Evolutionary conservation across 2,888 invertebrate genomes (phyloP), one percentile per base, ranked within the genome.

Genomic region (Drosophila fungiperda): DNA sequence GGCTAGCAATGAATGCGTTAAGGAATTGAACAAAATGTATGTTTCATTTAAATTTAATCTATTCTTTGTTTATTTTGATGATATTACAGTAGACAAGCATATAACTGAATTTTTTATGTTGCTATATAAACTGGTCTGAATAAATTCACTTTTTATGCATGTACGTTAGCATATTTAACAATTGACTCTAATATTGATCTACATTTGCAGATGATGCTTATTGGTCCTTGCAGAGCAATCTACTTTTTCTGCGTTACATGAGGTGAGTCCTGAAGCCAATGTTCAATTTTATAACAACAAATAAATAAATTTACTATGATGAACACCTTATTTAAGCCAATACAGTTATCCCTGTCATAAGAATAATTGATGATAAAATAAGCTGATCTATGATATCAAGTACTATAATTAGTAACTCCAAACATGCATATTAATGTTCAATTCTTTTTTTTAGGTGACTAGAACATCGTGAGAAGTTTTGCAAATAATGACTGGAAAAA

Each of bases 271-370:
- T 26, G 2, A 33, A 55, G 11, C 9, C 8, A 9, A 1, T 15
- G 29, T 0, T 17, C 1, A 3, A 4, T 6, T 42, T 20, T 17
- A 23, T 29, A 20, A 2, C 5, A 20, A 7, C 11, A 15, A 17
- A 5, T 6, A 15, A 26, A 7, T 15, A 20, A 50, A 15, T 7
- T 29, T 23, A 48, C 33, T 8, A 62, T 82, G 82, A 82, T 82
- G 80, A 82, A 67, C 67, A 80, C 42, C 38, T 73, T 73, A 70
- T 73, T 82, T 62, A 73, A 73, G 74, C 60, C 71, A 77, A 77
- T 80, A 83, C 82, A 81, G 82, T 82, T 82, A 82, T 82, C 82
- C 82, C 82, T 82, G 68, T 74, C 82, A 82, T 83, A 82, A 82
- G 38, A 78, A 73, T 33, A 79, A 67, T 83, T 83, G 86, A 86